phyloP scores from a whole-genome alignment of 1,140 invertebrate genomes.

The Drosophila ficusphila region DNA sequence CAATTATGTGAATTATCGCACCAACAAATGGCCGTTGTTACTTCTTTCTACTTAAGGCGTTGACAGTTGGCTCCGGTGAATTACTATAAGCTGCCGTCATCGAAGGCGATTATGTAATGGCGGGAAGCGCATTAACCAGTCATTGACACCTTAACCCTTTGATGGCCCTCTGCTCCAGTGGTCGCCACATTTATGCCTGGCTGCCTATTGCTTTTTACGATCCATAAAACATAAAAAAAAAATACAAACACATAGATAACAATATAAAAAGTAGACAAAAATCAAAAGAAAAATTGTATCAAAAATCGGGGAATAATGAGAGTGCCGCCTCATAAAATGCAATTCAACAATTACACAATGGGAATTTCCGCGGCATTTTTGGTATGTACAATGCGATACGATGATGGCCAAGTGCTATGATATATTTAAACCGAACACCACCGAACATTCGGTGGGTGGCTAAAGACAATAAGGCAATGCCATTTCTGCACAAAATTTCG shows the following conservation, averaged over 20 bases:
- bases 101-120: conserved; percentile 32
- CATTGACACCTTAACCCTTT: conserved; percentile 52
- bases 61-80: conserved; percentile 33
- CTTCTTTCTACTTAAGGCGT: conserved; percentile 33
- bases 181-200: conserved; percentile 25
- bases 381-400: conserved; percentile 3
- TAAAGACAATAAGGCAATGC: conserved; percentile 55
- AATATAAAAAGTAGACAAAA: neutral
- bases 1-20: conserved; percentile 55
- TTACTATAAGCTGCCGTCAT: conserved; percentile 42
- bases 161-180: conserved; percentile 8
- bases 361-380: conserved; percentile 16
- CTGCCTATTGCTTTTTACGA: conserved; percentile 45
- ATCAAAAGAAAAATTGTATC: neutral
- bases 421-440: neutral
- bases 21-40: conserved; percentile 33
- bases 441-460: conserved; percentile 9
- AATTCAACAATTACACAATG: conserved; percentile 61
- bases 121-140: conserved; percentile 52
- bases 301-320: conserved; percentile 22
- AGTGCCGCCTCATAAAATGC: conserved; percentile 49
- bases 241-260: neutral
- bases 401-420: conserved; percentile 5
- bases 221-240: conserved; percentile 14
- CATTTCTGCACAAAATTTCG: conserved; percentile 37